These are phyloP conservation scores for Australoheros facetus DNA, from an alignment of 2,797 vertebrate genomes.

Conservation along the genomic window DNA sequence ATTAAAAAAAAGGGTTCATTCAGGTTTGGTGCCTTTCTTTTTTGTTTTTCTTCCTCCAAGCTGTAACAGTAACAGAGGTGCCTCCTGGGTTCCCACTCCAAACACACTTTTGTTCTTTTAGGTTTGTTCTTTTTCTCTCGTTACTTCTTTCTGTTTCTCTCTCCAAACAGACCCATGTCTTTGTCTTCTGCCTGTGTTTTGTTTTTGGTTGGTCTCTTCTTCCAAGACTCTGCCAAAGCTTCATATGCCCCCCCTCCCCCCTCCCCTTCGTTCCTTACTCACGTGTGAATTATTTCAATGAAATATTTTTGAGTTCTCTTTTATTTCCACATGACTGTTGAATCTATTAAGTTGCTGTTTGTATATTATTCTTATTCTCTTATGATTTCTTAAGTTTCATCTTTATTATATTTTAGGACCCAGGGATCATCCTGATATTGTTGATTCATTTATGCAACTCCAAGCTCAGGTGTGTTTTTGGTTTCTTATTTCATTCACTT, in stretches of 20 bases:
- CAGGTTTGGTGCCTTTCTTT: conserved; percentile 44
- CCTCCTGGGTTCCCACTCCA: conserved; percentile 88
- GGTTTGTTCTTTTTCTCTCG: conserved; percentile 87
- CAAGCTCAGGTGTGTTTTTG: conserved; percentile 99
- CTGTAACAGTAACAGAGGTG: conserved; percentile 84
- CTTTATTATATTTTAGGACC: conserved; percentile 99
- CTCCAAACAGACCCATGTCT: conserved; percentile 86
- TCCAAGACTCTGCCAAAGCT: conserved; percentile 96
- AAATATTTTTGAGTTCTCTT: conserved; percentile 85
- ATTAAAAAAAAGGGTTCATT: conserved; percentile 41
- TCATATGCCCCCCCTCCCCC: conserved; percentile 85
- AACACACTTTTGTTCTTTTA: conserved; percentile 84
- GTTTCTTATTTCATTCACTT: conserved; percentile 99
- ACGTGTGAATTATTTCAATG: conserved; percentile 97
- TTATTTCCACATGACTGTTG: conserved; percentile 97
- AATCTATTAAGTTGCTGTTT: conserved; percentile 99
- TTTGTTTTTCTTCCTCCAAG: conserved; percentile 46
- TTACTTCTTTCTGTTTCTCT: conserved; percentile 83
- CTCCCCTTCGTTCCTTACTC: conserved; percentile 86
- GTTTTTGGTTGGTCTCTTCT: conserved; percentile 92
- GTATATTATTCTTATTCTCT: conserved; percentile 94
- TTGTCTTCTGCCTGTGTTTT: conserved; percentile 89
- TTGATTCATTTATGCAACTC: conserved; percentile 99
- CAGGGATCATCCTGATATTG: conserved; percentile 99
- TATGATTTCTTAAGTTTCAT: conserved; percentile 99